Evolutionary conservation across 53 echinoderm and acorn worm species (phyloP).

Genomic region (Holothuria leucospilota): DNA sequence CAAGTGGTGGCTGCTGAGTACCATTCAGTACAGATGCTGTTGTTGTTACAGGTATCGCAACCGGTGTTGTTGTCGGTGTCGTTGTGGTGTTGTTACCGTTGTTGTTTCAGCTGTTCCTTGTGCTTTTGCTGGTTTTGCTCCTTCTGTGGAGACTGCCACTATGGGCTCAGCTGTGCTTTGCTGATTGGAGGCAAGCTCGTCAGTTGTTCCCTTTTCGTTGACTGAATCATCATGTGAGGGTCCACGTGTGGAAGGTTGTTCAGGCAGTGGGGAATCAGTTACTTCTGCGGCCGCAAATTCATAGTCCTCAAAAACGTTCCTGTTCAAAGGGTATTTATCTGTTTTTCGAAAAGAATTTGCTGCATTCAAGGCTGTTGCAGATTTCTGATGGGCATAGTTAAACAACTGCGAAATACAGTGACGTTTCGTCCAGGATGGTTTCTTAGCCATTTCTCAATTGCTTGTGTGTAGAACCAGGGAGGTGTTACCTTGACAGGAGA

Average conservation of each 20-base stretch:
- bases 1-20: neutral
- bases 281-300: constrained; percentile 8
- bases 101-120: neutral
- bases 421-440: constrained; percentile 2
- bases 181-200: constrained; percentile 2
- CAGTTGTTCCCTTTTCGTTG: neutral
- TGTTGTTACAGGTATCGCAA: neutral
- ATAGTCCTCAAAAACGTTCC: neutral
- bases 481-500: too few species aligned
- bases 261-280: constrained; percentile 8
- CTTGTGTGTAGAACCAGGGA: neutral
- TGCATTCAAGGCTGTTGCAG: constrained; percentile 13
- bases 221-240: neutral
- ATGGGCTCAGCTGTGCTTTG: constrained; percentile 15
- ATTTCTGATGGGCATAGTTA: neutral
- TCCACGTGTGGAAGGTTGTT: neutral
- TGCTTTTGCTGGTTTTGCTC: neutral
- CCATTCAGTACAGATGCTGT: neutral
- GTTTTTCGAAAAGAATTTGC: constrained; percentile 7
- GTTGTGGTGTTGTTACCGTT: neutral
- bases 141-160: neutral
- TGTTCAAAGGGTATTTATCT: neutral
- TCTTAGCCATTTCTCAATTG: constrained; percentile 3
- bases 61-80: neutral
- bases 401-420: constrained; percentile 5